Conservation (phyloP, 2,888 invertebrate species). For the Palloptera scutellata region DNA sequence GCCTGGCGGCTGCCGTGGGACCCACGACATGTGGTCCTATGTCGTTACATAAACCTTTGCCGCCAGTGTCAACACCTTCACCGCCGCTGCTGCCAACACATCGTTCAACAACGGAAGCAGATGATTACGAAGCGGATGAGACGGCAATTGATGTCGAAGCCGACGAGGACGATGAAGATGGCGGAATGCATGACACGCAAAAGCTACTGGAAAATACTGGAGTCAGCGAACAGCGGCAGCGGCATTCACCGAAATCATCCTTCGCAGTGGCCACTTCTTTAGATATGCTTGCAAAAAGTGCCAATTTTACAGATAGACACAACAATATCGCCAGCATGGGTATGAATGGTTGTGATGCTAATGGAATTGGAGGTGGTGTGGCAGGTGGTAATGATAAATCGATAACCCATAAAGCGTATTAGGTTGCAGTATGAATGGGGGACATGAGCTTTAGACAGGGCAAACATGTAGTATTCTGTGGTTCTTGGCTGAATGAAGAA, state of each 20-base stretch:
- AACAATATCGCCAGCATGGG: slow-evolving; percentile 24
- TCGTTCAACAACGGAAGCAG: slow-evolving; percentile 21
- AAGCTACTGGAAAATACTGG: slow-evolving; percentile 17
- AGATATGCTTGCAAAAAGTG: slow-evolving; percentile 33
- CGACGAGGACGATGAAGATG: slow-evolving; percentile 52
- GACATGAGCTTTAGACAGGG: too few relatives aligned
- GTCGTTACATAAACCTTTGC: slow-evolving; percentile 35
- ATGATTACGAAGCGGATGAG: slow-evolving; percentile 55
- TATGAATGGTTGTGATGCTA: slow-evolving; percentile 19
- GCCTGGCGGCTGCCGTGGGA: slow-evolving; percentile 49
- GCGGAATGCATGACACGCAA: slow-evolving; percentile 15
- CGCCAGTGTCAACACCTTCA: slow-evolving; percentile 37
- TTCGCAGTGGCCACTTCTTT: slow-evolving; percentile 6
- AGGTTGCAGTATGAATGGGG: slow-evolving; percentile 9
- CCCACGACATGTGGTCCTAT: slow-evolving; percentile 34
- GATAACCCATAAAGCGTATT: slow-evolving; percentile 45
- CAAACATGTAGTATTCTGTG: too few relatives aligned
- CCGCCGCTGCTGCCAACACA: slow-evolving; percentile 24
- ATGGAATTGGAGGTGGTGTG: slow-evolving; percentile 22
- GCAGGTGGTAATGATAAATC: slow-evolving; percentile 41
- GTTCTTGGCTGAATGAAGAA: too few relatives aligned
- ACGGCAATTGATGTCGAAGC: slow-evolving; percentile 60
- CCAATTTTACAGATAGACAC: slow-evolving; percentile 26
- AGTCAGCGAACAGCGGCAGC: slow-evolving; percentile 27
- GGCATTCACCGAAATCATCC: slow-evolving; percentile 6